Conservation (phyloP, 2,113 vertebrate genomes). For the Petrocephalus zakoni region DNA sequence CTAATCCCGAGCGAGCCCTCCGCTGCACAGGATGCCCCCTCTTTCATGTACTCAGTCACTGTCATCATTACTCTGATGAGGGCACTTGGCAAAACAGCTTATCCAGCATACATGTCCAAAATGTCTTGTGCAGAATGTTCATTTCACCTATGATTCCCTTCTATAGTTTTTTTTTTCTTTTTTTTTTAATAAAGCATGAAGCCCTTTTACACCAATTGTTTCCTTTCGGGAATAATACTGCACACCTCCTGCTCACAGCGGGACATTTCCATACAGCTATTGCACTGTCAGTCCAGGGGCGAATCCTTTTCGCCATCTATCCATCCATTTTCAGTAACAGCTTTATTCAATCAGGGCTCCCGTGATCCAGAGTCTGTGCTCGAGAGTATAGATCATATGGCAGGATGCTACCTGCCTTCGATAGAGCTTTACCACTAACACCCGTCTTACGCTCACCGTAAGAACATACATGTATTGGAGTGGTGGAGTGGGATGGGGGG, state of each 20-base stretch:
- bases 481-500: background rate
- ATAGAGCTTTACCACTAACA: background rate
- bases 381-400: background rate
- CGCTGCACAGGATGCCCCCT: background rate
- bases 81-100: background rate
- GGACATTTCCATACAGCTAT: background rate
- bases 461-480: background rate
- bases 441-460: background rate
- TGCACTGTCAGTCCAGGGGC: background rate
- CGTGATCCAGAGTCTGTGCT: background rate
- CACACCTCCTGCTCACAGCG: background rate
- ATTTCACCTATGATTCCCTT: background rate
- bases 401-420: background rate
- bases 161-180: too few relatives aligned
- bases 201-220: background rate
- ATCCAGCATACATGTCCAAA: background rate
- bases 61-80: background rate
- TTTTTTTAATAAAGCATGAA: background rate
- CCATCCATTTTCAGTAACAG: constrained; percentile 6
- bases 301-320: background rate
- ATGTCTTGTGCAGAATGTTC: background rate
- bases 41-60: background rate
- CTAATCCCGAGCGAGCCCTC: background rate
- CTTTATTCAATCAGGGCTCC: background rate
- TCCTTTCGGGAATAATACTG: background rate